phyloP scores from a whole-genome alignment of 2,113 vertebrate genomes.

The Clinocottus analis region DNA sequence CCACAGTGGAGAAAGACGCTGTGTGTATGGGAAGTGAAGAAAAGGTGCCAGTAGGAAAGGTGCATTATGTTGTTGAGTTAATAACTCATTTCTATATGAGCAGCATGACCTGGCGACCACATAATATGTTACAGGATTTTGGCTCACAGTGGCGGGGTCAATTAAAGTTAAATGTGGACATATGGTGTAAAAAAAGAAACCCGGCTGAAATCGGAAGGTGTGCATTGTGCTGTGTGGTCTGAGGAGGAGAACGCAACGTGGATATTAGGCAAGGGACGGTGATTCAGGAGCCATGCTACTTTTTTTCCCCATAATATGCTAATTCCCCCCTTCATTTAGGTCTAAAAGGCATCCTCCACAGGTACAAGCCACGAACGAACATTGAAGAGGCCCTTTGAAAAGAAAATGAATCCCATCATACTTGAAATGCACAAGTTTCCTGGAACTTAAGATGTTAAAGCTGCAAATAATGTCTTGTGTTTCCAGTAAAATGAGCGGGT shows the following conservation, averaged over 20 bases:
- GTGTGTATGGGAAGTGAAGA: constrained; percentile 67
- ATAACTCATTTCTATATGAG: constrained; percentile 75
- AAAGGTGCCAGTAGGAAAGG: constrained; percentile 59
- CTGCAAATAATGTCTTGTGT: background rate
- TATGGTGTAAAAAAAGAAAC: constrained; percentile 52
- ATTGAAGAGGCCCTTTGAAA: background rate
- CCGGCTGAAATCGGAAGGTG: constrained; percentile 29
- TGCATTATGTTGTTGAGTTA: constrained; percentile 75
- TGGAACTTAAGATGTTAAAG: background rate
- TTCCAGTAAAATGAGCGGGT: constrained; percentile 16
- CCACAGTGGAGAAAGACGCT: constrained; percentile 61
- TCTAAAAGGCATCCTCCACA: constrained; percentile 6
- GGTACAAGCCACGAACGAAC: constrained; percentile 22
- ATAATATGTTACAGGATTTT: constrained; percentile 60
- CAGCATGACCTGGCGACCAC: constrained; percentile 61
- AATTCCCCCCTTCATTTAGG: constrained; percentile 53
- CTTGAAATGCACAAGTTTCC: constrained; percentile 17
- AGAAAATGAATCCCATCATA: background rate
- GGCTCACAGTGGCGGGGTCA: constrained; percentile 47
- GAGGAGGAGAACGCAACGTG: constrained; percentile 43
- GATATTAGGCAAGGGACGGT: constrained; percentile 37
- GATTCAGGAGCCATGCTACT: constrained; percentile 27
- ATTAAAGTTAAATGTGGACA: constrained; percentile 38
- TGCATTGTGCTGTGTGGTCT: constrained; percentile 14
- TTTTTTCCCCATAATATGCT: constrained; percentile 44